Evolutionary conservation across 2,113 vertebrate genomes (phyloP), one percentile per base, ranked within the genome.

Genomic region (Alaudala cheleensis): DNA sequence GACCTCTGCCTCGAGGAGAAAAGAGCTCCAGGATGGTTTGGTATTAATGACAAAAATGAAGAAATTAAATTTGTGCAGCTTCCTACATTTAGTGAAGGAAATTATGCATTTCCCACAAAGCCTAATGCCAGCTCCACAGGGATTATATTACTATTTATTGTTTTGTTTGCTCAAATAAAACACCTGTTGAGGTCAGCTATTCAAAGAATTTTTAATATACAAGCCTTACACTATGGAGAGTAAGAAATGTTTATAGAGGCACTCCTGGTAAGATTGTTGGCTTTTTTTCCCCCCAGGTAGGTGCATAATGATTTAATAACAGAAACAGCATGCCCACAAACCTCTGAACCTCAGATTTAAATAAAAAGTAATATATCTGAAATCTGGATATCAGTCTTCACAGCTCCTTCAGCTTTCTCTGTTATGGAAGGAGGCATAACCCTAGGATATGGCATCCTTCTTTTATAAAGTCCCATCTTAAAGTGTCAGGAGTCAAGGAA

Each of bases 301-400:
- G 90, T 96, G 86, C 88, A 91, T 96, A 96, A 91, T 95, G 96
- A 92, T 95, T 97, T 96, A 97, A 96, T 97, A 97, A 97, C 86
- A 96, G 86, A 96, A 97, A 97, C 95, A 97, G 95, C 95, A 97
- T 93, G 95, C 86, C 95, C 85, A 79, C 76, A 95, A 97, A 92
- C 94, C 96, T 74, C 84, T 86, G 87, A 92, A 92, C 86, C 88
- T 90, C 81, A 74, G 93, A 95, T 96, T 95, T 94, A 97, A 97
- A 97, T 95, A 92, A 94, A 98, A 96, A 69, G 82, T 92, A 96
- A 97, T 95, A 93, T 91, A 94, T 97, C 94, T 92, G 96, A 96
- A 92, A 94, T 95, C 71, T 62, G 74, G 88, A 64, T 85, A 88
- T 92, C 85, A 76, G 88, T 73, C 94, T 97, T 51, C 58, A 73